phyloP scores from a whole-genome alignment of 2,888 invertebrate species.

The Morpho deidamia region DNA sequence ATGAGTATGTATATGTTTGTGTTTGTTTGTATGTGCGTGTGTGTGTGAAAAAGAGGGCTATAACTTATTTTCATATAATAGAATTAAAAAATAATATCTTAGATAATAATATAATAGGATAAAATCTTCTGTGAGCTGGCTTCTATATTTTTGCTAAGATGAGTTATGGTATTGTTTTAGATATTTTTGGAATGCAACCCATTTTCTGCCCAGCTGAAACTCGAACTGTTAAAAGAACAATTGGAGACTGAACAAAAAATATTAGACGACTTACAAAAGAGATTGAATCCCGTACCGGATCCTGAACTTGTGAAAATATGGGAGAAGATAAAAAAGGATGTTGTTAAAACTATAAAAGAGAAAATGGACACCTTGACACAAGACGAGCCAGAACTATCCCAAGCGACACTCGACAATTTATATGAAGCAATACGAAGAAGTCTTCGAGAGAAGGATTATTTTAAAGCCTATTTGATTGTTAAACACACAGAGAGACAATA shows the following conservation, averaged over 20 bases:
- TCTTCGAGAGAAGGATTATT: conserved; percentile 66
- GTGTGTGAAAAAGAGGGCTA: no score
- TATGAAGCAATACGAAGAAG: conserved; percentile 63
- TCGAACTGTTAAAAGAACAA: conserved; percentile 77
- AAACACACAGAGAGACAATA: conserved; percentile 68
- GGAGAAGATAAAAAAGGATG: conserved; percentile 71
- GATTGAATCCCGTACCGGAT: conserved; percentile 63
- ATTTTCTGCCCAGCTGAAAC: conserved; percentile 85
- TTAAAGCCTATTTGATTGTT: conserved; percentile 71
- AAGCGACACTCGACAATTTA: conserved; percentile 60
- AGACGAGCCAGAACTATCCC: conserved; percentile 65
- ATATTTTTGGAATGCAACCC: conserved; percentile 91
- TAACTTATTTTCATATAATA: no score
- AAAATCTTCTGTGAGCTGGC: no score
- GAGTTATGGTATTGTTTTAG: conserved; percentile 38
- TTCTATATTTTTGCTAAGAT: no score
- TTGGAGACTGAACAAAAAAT: conserved; percentile 80
- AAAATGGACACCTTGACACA: conserved; percentile 65
- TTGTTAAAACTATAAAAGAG: conserved; percentile 67
- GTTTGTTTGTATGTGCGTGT: no score
- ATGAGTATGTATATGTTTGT: no score
- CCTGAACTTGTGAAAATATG: conserved; percentile 67
- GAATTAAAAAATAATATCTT: no score
- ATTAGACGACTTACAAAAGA: conserved; percentile 79
- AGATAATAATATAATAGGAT: no score